Evolutionary conservation across 2,113 vertebrate genomes (phyloP), one percentile per base, ranked within the genome.

Genomic region (Hippocampus abdominalis): DNA sequence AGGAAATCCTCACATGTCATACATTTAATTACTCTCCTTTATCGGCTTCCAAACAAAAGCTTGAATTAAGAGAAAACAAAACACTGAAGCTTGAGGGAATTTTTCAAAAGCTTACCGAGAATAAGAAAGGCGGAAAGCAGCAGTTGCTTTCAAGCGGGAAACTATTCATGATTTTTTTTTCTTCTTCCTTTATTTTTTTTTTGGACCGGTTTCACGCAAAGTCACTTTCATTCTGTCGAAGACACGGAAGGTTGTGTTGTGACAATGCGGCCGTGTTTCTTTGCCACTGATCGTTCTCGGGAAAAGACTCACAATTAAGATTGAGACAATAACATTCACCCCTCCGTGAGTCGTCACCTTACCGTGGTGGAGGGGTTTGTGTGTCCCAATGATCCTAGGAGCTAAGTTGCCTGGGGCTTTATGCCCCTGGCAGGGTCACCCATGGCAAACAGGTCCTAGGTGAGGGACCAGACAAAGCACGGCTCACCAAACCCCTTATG

Each of bases 111-210:
- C 87, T 59, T 65, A 78, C 77, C 81, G 73, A 81, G 74, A 8
- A 85, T 87, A 84, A 81, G 76, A 89, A 86, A 84, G 29, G 76
- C 67, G 57, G 77, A 77, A 82, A 79, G 82, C 91, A 87, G 87
- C 86, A 90, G 91, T 93, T 91, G 90, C 84, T 86, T 56, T 80
- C 11, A 87, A 79, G 93, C 90, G 92, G 90, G 90, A 77, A 80
- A 1, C 3, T 16, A 39, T 80, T 92, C 80, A 86, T 80, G 49
- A 8, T 0, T 73, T 0, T 75, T 81, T 84, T 89, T 85, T 87
- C 85, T 85, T 72, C 4, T 36, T 36, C 0, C 7, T 6, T 6
- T n/a, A n/a, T 36, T 32, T 36, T 36, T 36, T 36, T 36, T 36
- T 36, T 36, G 0, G 5, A 32, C 29, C 5, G 29, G 29, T 32